These are phyloP conservation scores for Drosophila funebris DNA, from an alignment of 1,140 invertebrate genomes.

Conservation along the genomic window DNA sequence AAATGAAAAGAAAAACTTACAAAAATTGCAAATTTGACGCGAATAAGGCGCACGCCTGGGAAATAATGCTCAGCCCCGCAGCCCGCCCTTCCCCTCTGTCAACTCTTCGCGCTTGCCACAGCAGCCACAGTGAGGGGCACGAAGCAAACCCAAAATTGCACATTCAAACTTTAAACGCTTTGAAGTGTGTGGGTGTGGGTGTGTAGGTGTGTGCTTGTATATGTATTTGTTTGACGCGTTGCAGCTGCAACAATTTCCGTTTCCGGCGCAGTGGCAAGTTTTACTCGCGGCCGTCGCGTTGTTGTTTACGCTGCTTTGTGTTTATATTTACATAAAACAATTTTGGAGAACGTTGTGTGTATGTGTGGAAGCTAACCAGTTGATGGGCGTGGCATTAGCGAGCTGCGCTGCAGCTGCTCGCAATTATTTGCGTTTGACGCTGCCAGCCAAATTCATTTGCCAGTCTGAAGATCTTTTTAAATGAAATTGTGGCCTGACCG, in stretches of 20 bases:
- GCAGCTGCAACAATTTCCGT: constrained; percentile 80
- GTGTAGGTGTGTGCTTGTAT: constrained; percentile 11
- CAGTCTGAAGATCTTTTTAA: constrained; percentile 15
- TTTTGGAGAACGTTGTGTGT: constrained; percentile 72
- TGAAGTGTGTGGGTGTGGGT: constrained; percentile 15
- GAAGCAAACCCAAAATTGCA: constrained; percentile 56
- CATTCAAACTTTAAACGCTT: constrained; percentile 56
- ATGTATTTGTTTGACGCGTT: constrained; percentile 67
- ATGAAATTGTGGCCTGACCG: constrained; percentile 24
- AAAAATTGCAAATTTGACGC: constrained; percentile 48
- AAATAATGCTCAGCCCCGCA: constrained; percentile 4
- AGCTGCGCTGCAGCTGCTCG: constrained; percentile 5
- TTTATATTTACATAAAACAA: constrained; percentile 82
- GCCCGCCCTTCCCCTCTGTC: background rate
- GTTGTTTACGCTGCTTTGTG: constrained; percentile 42
- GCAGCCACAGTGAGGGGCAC: constrained; percentile 30
- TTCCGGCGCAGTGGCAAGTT: constrained; percentile 57
- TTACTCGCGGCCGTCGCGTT: constrained; percentile 5
- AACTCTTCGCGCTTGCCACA: background rate
- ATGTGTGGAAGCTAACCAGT: constrained; percentile 29
- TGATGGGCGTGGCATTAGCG: constrained; percentile 17
- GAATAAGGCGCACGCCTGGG: constrained; percentile 23
- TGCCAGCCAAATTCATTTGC: constrained; percentile 52
- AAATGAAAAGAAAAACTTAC: constrained; percentile 32
- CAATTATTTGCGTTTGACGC: constrained; percentile 74